Percentiles rank a stretch among this genome's conserved stretches.
phyloP scores from a whole-genome alignment of 2,888 invertebrate genomes.

The Ligdia adustata region DNA sequence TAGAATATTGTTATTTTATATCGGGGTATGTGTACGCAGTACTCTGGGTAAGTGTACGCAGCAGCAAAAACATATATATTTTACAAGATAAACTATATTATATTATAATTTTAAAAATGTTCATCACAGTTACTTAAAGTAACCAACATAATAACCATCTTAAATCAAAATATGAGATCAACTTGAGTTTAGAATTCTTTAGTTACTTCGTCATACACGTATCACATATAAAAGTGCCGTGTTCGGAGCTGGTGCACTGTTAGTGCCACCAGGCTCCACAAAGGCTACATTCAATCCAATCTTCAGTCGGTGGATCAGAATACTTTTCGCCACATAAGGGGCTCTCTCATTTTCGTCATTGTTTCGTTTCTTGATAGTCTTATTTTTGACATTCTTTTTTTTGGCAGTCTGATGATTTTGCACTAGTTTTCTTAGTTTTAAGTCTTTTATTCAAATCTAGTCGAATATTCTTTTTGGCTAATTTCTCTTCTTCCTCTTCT shows the following conservation, averaged over 20 bases:
- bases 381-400: conserved; percentile 1
- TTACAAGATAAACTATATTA: conserved; percentile 10
- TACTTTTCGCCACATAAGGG: conserved; percentile 20
- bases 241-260: conserved; percentile 17
- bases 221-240: conserved; percentile 13
- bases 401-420: conserved; percentile 1
- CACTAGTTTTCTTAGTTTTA: conserved; percentile 17
- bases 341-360: conserved; percentile 12
- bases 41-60: conserved; percentile 28
- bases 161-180: conserved; percentile 19
- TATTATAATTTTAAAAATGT: conserved; percentile 8
- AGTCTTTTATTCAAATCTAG: conserved; percentile 21
- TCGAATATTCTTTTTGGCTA: conserved; percentile 11
- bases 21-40: conserved; percentile 14
- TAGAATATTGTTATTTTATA: no score
- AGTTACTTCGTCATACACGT: conserved; percentile 10
- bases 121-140: conserved; percentile 15
- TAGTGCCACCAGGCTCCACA: conserved; percentile 22
- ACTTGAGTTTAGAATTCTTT: conserved; percentile 14
- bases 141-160: conserved; percentile 2
- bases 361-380: conserved; percentile 2
- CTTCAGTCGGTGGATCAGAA: conserved; percentile 22
- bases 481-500: conserved; percentile 16
- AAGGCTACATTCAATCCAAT: conserved; percentile 27
- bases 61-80: conserved; percentile 8